Evolutionary conservation across 2,888 invertebrate genomes (phyloP).

Genomic region (Galerucella nymphaeae): DNA sequence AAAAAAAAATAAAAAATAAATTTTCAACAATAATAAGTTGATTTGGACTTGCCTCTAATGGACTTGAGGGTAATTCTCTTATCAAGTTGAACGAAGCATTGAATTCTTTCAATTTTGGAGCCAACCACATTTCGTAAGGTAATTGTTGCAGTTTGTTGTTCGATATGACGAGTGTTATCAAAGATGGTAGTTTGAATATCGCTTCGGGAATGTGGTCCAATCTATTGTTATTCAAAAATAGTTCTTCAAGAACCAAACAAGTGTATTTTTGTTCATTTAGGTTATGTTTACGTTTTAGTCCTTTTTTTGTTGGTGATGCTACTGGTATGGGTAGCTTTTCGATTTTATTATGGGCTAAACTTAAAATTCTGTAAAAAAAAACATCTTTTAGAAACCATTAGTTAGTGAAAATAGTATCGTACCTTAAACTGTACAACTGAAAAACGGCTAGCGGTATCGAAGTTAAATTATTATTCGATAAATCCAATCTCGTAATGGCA

Average conservation of each 20-base stretch:
- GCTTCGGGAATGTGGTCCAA: slow-evolving; percentile 84
- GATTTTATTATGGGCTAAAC: slow-evolving; percentile 90
- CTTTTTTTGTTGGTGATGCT: slow-evolving; percentile 56
- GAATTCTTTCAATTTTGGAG: slow-evolving; percentile 86
- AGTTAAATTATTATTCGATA: slow-evolving; percentile 88
- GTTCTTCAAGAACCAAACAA: slow-evolving; percentile 87
- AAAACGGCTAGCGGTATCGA: slow-evolving; percentile 86
- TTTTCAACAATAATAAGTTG: background rate
- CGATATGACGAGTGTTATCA: slow-evolving; percentile 89
- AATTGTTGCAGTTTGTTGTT: slow-evolving; percentile 90
- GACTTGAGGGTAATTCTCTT: slow-evolving; percentile 76
- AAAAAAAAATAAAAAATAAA: background rate
- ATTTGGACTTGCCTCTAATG: slow-evolving; percentile 63
- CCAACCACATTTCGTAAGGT: slow-evolving; percentile 87
- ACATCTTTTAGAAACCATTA: too few relatives aligned
- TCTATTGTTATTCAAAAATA: slow-evolving; percentile 92
- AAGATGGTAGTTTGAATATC: slow-evolving; percentile 82
- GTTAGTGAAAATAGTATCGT: background rate
- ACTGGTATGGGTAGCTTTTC: slow-evolving; percentile 75
- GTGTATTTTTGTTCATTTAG: slow-evolving; percentile 67
- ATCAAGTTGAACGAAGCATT: slow-evolving; percentile 91
- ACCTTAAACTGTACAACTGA: slow-evolving; percentile 74
- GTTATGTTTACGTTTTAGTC: slow-evolving; percentile 54
- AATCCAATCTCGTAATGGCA: slow-evolving; percentile 92
- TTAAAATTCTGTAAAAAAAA: slow-evolving; percentile 72